These are phyloP conservation scores for Drosophila meridionalis DNA, from an alignment of 2,888 invertebrate genomes.

Conservation along the genomic window DNA sequence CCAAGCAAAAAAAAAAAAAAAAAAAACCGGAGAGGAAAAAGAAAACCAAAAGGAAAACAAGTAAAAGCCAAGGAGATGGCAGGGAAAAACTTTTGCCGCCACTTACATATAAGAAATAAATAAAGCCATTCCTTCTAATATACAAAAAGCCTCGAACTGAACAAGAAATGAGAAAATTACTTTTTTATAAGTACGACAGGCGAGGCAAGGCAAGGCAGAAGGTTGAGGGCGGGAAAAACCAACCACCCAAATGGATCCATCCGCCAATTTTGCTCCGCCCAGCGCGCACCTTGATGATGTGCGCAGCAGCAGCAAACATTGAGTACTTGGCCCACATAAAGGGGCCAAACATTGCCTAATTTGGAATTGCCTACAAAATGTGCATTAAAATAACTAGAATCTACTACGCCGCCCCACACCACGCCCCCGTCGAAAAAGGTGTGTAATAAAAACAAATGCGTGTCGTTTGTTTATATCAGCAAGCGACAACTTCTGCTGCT, in stretches of 20 bases:
- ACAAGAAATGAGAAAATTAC: conserved; percentile 82
- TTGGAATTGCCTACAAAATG: conserved; percentile 83
- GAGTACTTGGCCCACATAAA: conserved; percentile 56
- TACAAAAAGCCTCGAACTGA: conserved; percentile 82
- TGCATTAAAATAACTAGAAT: conserved; percentile 83
- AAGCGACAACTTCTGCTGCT: conserved; percentile 60
- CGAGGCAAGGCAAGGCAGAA: conserved; percentile 1
- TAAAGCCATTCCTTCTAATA: conserved; percentile 85
- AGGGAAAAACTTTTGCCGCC: conserved; percentile 71
- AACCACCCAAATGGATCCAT: conserved; percentile 45
- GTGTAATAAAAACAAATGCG: conserved; percentile 86
- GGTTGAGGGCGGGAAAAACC: conserved; percentile 30
- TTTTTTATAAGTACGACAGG: conserved; percentile 80
- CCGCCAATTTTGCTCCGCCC: conserved; percentile 2
- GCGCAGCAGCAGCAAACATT: conserved; percentile 34
- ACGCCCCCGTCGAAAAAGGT: conserved; percentile 70
- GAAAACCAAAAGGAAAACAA: conserved; percentile 5
- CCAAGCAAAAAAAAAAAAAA: conserved; percentile 43
- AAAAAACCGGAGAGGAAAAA: conserved; percentile 10
- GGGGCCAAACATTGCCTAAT: conserved; percentile 78
- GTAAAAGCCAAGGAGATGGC: conserved; percentile 48
- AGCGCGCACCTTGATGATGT: conserved; percentile 63
- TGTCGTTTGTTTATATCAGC: conserved; percentile 85
- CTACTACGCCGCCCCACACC: conserved; percentile 54
- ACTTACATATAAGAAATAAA: conserved; percentile 82